These are phyloP conservation scores for Sebastes wilsoni DNA, from an alignment of 2,797 vertebrate genomes.

Conservation along the genomic window DNA sequence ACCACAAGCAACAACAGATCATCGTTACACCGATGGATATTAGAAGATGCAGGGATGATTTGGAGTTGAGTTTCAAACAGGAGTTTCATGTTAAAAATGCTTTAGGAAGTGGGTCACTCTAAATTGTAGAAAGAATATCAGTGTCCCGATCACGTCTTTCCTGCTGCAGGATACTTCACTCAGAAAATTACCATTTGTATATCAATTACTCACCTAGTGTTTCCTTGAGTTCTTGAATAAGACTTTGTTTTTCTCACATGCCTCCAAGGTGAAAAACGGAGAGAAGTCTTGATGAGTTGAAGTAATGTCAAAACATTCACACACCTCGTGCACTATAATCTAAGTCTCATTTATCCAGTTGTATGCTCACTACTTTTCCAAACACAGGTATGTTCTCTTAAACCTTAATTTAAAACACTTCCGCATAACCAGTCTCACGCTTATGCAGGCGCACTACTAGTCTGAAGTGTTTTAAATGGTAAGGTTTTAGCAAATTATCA, in stretches of 20 bases:
- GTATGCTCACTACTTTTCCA: background rate
- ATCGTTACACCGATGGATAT: constrained; percentile 8
- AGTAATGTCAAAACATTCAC: too few relatives aligned
- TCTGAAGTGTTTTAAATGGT: background rate
- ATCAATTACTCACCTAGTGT: background rate
- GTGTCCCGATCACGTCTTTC: background rate
- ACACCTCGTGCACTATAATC: background rate
- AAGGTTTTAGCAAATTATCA: background rate
- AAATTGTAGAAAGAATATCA: background rate
- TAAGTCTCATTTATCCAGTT: background rate
- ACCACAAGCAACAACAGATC: constrained; percentile 22
- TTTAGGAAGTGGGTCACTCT: constrained; percentile 25
- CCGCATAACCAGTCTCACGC: too few relatives aligned
- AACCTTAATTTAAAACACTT: background rate
- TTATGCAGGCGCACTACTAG: too few relatives aligned
- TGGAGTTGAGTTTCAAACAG: constrained; percentile 12
- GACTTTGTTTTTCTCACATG: background rate
- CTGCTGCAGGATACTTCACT: background rate
- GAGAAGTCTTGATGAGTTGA: too few relatives aligned
- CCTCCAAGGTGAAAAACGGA: background rate
- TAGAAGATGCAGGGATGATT: background rate
- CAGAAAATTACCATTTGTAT: background rate
- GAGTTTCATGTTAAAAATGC: constrained; percentile 16
- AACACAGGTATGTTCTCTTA: background rate
- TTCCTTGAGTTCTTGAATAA: background rate